Conservation (phyloP, 2,888 invertebrate genomes). For the Leptopilina drosophilae region DNA sequence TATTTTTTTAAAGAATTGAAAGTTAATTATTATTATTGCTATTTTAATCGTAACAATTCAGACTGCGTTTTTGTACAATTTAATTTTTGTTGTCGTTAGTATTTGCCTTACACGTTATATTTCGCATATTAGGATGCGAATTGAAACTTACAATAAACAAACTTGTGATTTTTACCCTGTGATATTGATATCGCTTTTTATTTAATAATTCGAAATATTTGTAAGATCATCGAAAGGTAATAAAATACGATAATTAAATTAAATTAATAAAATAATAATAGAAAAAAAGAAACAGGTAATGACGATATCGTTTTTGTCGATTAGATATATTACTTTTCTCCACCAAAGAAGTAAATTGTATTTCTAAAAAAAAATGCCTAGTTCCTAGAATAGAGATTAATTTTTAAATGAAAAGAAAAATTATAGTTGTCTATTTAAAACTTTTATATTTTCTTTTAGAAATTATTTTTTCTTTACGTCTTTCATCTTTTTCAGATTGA, state of each 20-base stretch:
- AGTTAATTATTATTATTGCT: conserved; percentile 21
- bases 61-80: conserved; percentile 23
- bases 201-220: conserved; percentile 19
- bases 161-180: conserved; percentile 38
- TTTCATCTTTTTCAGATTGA: no score
- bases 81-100: conserved; percentile 1
- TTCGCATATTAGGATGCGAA: neutral
- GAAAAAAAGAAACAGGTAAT: neutral
- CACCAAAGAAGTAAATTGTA: conserved; percentile 10
- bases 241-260: neutral
- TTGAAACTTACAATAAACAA: conserved; percentile 6
- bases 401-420: neutral
- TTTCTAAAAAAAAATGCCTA: neutral
- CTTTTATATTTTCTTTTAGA: neutral
- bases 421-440: neutral
- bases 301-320: conserved; percentile 1
- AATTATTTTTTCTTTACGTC: no score
- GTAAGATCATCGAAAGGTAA: conserved; percentile 25
- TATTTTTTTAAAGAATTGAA: conserved; percentile 17
- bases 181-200: conserved; percentile 26
- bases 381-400: conserved; percentile 2
- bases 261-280: neutral
- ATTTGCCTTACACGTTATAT: conserved; percentile 1
- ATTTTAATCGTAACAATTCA: neutral
- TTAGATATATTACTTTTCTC: neutral